Evolutionary conservation across 2,888 invertebrate genomes (phyloP).

Genomic region (Osmoderma eremita): DNA sequence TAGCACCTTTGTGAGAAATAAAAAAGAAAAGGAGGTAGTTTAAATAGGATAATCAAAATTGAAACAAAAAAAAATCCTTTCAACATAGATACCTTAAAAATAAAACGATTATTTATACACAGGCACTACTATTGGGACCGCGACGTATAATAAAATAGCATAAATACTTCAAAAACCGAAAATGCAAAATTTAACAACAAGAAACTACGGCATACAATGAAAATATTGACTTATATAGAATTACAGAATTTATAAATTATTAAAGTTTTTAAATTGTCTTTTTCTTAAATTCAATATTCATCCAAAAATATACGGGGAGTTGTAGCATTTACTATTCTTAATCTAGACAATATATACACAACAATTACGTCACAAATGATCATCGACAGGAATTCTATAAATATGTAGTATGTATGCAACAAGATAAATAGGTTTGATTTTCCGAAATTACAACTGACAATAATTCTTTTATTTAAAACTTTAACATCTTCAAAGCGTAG

Average conservation of each 20-base stretch:
- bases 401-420: constrained; percentile 1
- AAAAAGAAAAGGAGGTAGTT: constrained; percentile 35
- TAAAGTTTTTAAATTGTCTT: background rate
- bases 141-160: no score
- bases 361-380: constrained; percentile 11
- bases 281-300: constrained; percentile 23
- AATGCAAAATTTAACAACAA: no score
- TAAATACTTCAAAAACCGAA: no score
- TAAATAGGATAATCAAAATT: constrained; percentile 19
- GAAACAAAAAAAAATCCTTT: background rate
- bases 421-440: constrained; percentile 3
- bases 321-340: constrained; percentile 30
- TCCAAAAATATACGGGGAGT: constrained; percentile 35
- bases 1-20: constrained; percentile 33
- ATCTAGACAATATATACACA: constrained; percentile 24
- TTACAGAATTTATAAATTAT: no score
- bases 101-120: no score
- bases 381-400: no score
- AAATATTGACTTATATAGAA: no score
- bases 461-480: background rate
- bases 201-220: no score
- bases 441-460: constrained; percentile 5
- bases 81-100: background rate
- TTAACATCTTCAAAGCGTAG: background rate
- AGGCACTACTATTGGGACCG: no score